These are phyloP conservation scores for Spicauda simplicius DNA, from an alignment of 2,888 invertebrate species.

Conservation along the genomic window DNA sequence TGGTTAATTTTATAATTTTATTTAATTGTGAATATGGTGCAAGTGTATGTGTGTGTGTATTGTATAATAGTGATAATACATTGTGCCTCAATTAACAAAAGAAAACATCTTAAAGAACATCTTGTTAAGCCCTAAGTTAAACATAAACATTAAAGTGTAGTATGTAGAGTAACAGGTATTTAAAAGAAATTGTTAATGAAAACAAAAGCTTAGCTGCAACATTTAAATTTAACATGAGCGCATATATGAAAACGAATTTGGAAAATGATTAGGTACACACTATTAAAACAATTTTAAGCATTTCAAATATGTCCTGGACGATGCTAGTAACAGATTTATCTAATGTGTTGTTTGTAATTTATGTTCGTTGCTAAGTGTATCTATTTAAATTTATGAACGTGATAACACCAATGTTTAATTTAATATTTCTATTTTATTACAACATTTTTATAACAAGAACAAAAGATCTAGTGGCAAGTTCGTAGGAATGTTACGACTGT, in stretches of 20 bases:
- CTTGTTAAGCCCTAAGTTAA: slow-evolving; percentile 45
- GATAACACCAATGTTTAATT: slow-evolving; percentile 2
- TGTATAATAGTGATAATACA: slow-evolving; percentile 36
- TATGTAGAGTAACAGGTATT: slow-evolving; percentile 69
- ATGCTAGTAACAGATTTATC: neutral
- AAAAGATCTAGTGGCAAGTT: slow-evolving; percentile 3
- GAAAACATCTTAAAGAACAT: slow-evolving; percentile 76
- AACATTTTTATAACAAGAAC: neutral
- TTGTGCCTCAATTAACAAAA: slow-evolving; percentile 45
- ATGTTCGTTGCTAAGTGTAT: slow-evolving; percentile 30
- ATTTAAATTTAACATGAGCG: slow-evolving; percentile 67
- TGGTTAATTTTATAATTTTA: slow-evolving; percentile 41
- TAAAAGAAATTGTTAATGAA: slow-evolving; percentile 76
- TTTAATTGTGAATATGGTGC: slow-evolving; percentile 29
- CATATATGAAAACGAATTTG: slow-evolving; percentile 48
- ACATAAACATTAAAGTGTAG: slow-evolving; percentile 59
- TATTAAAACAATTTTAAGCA: slow-evolving; percentile 48
- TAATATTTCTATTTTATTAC: slow-evolving; percentile 1
- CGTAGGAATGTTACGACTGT: neutral
- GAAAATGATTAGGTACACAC: slow-evolving; percentile 68
- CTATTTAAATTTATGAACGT: slow-evolving; percentile 10
- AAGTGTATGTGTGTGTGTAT: slow-evolving; percentile 43
- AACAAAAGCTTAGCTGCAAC: slow-evolving; percentile 77
- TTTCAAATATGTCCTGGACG: slow-evolving; percentile 5
- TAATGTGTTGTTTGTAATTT: slow-evolving; percentile 12